Base-by-base conservation (phyloP, 30 jellyfish, hydroid and myxozoan species). In the Pelagia noctiluca region DNA sequence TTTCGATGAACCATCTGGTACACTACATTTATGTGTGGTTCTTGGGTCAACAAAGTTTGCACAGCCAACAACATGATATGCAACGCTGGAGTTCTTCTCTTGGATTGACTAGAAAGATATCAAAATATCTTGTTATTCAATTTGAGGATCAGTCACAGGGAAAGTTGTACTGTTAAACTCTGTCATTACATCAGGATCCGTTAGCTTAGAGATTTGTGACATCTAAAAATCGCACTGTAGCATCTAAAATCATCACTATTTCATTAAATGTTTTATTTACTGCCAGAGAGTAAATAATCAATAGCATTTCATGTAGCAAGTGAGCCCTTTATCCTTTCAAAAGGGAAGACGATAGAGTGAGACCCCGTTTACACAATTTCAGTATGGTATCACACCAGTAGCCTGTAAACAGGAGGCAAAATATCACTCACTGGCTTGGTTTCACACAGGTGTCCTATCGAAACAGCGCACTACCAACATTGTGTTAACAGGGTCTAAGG, bases 1-100 rank as follows among this genome's bases (percentile, higher is more conserved):
- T 42, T 85, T 81, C 18, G 88, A 67, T 22, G 98, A 63, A 49
- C 88, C 92, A 21, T 86, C 86, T 67, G 98, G 98, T 11, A 92
- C 95, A 25, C 64, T 35, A 10, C 85, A 53, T 60, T 63, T 84
- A 65, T 92, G 96, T 0, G 78, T 78, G 46, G 26, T 50, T 63
- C 80, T 33, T 10, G 73, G 63, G 34, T 79, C 74, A 7, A 64
- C 52, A 33, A 60, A 68, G 62, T 83, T 82, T 25, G 95, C 94
- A 65, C 84, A 85, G 26, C 98, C 98, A 73, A 85, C 77, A 34
- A 86, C 92, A 71, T 63, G 88, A 64, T 92, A 86, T 31, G 70
- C 78, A 8, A 80, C 92, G 11, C 78, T 49, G 0, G 97, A 85
- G 69, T 66, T 50, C 1, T 35, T 48, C 65, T 86, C 96, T 47